phyloP scores from a whole-genome alignment of 2,113 vertebrate species.

The Sorex fumeus region DNA sequence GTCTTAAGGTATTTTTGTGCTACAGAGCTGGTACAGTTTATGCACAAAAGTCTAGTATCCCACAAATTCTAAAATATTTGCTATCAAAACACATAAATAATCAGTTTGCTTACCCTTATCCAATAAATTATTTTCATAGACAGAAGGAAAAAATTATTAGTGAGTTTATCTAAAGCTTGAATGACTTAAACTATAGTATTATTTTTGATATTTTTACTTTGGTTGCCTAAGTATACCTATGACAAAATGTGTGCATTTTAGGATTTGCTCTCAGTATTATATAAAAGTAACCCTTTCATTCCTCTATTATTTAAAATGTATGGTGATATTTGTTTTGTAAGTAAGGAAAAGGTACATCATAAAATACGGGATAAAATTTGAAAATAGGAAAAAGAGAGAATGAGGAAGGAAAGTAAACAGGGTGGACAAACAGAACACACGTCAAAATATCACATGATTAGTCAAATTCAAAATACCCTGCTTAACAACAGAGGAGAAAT shows the following conservation, averaged over 20 bases:
- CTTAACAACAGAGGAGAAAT: conserved; percentile 14
- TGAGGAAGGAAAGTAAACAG: conserved; percentile 42
- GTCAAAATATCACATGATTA: conserved; percentile 55
- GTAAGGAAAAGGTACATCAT: neutral
- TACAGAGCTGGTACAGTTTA: neutral
- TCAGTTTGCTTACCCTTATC: neutral
- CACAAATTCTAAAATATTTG: conserved; percentile 43
- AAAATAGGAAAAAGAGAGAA: conserved; percentile 44
- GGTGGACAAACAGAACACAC: conserved; percentile 31
- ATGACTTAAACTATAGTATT: conserved; percentile 15
- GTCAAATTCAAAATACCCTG: conserved; percentile 13
- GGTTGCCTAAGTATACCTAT: neutral
- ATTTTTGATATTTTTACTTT: neutral
- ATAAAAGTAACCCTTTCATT: conserved; percentile 38
- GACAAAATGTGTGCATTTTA: conserved; percentile 28
- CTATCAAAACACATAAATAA: conserved; percentile 26
- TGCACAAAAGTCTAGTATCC: too few relatives aligned
- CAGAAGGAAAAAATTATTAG: conserved; percentile 25
- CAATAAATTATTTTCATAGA: conserved; percentile 44
- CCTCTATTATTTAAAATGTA: conserved; percentile 49
- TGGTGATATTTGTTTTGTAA: conserved; percentile 26
- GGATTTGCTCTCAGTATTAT: conserved; percentile 47
- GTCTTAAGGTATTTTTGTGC: neutral
- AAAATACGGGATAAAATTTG: neutral
- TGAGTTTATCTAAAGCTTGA: conserved; percentile 34